Evolutionary conservation across 2,797 vertebrate species (phyloP).

Genomic region (Macropus fuliginosus): DNA sequence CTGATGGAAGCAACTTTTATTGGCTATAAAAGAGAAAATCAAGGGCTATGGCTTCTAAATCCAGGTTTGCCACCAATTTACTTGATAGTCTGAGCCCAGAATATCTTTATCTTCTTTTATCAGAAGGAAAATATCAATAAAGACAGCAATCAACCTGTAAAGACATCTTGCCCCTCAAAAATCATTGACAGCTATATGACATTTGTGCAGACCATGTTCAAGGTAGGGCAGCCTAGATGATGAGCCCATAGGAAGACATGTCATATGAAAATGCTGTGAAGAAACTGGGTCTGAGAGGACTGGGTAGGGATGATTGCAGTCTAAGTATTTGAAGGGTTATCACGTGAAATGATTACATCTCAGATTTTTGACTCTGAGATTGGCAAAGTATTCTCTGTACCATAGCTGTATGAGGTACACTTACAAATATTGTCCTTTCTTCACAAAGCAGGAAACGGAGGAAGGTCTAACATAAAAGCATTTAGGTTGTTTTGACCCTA

Average conservation of each 20-base stretch:
- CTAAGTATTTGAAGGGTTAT: background rate
- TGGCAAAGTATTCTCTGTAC: background rate
- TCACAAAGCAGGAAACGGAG: background rate
- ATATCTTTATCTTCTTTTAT: constrained; percentile 37
- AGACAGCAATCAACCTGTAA: constrained; percentile 12
- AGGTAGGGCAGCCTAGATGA: background rate
- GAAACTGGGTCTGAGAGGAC: background rate
- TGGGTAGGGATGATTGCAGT: background rate
- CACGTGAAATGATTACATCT: background rate
- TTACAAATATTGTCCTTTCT: background rate
- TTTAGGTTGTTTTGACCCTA: background rate
- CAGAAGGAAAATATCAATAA: constrained; percentile 57
- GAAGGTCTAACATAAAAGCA: background rate
- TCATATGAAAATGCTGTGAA: background rate
- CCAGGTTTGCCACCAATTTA: constrained; percentile 12
- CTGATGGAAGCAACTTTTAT: background rate
- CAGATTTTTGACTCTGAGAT: background rate
- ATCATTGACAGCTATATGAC: background rate
- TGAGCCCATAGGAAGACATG: background rate
- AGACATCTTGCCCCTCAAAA: constrained; percentile 5
- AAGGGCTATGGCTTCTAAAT: background rate
- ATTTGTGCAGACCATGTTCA: background rate
- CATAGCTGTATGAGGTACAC: background rate
- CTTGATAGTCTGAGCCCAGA: constrained; percentile 42
- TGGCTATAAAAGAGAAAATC: background rate